Evolutionary conservation across 2,797 vertebrate genomes (phyloP), one percentile per base, ranked within the genome.

Genomic region (Spondyliosoma cantharus): DNA sequence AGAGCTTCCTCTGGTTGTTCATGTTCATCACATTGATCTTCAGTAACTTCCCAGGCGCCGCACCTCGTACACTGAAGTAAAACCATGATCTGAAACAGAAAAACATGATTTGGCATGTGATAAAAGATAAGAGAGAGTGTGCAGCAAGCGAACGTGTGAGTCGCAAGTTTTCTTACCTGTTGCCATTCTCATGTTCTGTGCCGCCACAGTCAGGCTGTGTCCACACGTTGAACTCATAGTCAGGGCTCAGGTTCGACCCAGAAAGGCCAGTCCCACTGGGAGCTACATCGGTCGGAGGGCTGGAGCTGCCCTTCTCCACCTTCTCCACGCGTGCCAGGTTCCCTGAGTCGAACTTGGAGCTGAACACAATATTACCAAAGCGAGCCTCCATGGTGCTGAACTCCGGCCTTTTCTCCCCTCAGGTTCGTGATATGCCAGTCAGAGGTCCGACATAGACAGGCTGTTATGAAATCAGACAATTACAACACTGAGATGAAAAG

Each of bases 1-100:
- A 99, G 16, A 99, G 96, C 87, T 98, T 98, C 92, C 96, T 98
- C 93, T 99, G 98, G 82, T 98, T 98, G 93, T 99, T 99, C 97
- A 99, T 98, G 92, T 99, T 99, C 94, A 97, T 96, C 67, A 99
- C 93, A 71, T 98, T 98, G 86, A 99, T 96, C 93, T 98, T 99
- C 82, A 99, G 95, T 58, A 97, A 82, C 87, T 96, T 99, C 7
- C 97, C 97, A 1, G 97, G 96, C 1, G 87, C 56, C 0, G 93
- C 95, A 1, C 97, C 97, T 0, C 94, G 94, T 43, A 99, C 95
- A 7, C 97, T 98, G 93, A 99, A 99, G 95, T 97, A 97, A 92
- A 98, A 99, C 98, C 98, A 99, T 0, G 98, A 98, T 84, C 98
- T 99, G 92, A 14, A 79, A 73, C 42, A 53, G 17, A 81, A 71